A percentile compares a stretch with the other conserved stretches of the same genome.
Conservation (phyloP, 2,888 invertebrate genomes). For the Netelia melanura region DNA sequence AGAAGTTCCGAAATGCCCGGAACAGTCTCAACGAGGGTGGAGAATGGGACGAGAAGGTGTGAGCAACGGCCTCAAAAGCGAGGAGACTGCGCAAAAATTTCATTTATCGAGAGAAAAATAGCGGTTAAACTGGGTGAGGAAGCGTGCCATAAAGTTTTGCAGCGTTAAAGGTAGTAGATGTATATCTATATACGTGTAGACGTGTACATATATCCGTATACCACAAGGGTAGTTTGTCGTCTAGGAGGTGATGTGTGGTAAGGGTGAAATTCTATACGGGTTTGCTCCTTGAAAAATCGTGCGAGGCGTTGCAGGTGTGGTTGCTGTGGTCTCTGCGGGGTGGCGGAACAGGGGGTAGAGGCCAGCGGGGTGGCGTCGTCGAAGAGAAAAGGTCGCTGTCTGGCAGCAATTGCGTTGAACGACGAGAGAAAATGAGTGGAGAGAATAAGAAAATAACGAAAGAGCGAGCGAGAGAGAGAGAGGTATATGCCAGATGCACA, state of each 20-base stretch:
- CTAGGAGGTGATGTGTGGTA: conserved; percentile 47
- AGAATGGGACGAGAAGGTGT: not conserved
- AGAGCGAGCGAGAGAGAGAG: conserved; percentile 6
- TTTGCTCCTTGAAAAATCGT: conserved; percentile 54
- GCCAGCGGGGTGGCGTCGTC: conserved; percentile 30
- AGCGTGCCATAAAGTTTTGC: conserved; percentile 74
- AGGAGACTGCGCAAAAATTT: conserved; percentile 78
- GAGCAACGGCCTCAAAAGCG: conserved; percentile 43
- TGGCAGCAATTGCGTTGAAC: conserved; percentile 49
- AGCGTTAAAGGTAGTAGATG: conserved; percentile 27
- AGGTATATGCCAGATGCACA: conserved; percentile 17
- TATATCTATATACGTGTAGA: not conserved
- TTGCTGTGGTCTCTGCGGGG: conserved; percentile 63
- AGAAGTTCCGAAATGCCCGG: conserved; percentile 52
- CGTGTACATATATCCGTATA: conserved; percentile 8
- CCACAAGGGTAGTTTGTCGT: conserved; percentile 43
- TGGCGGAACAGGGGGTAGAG: not conserved
- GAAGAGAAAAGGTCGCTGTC: conserved; percentile 53
- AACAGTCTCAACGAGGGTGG: conserved; percentile 17
- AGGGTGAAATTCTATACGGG: conserved; percentile 47
- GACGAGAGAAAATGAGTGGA: conserved; percentile 44
- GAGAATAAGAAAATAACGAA: conserved; percentile 39
- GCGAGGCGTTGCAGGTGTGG: conserved; percentile 54
- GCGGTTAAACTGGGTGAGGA: conserved; percentile 76
- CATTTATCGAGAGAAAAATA: conserved; percentile 82